Percentiles rank a stretch among this genome's conserved stretches.
phyloP scores from a whole-genome alignment of 2,113 vertebrate genomes.

The Syngnathus typhle region DNA sequence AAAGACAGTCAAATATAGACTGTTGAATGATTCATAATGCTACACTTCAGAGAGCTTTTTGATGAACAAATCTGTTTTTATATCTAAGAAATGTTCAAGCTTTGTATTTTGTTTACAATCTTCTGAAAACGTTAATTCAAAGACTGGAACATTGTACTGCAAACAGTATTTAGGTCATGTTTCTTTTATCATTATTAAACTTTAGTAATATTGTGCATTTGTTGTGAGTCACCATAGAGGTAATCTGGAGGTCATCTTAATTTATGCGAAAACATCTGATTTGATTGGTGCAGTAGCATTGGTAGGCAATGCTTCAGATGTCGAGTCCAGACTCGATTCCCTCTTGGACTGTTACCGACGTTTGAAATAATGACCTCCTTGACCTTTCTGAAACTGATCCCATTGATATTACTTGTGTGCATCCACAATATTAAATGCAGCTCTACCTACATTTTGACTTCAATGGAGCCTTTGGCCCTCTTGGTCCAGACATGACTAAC shows the following conservation, averaged over 20 bases:
- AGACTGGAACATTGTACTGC: slow-evolving; percentile 32
- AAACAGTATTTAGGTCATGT: slow-evolving; percentile 29
- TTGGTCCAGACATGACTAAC: not conserved
- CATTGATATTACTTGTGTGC: not conserved
- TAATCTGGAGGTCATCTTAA: slow-evolving; percentile 29
- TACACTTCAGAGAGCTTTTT: not conserved
- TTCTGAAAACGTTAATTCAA: slow-evolving; percentile 41
- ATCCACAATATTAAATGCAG: not conserved
- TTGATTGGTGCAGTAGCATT: not conserved
- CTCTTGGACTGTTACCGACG: not conserved
- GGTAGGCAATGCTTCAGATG: not conserved
- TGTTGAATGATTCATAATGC: slow-evolving; percentile 2
- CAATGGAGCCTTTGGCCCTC: not conserved
- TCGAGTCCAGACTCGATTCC: not conserved
- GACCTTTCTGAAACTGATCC: not conserved
- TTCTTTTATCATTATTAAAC: slow-evolving; percentile 20
- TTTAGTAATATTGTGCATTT: slow-evolving; percentile 18
- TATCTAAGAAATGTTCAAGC: slow-evolving; percentile 37
- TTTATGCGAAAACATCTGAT: not conserved
- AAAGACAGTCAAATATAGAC: not conserved
- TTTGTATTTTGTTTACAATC: slow-evolving; percentile 37
- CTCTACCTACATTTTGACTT: not conserved
- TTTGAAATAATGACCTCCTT: not conserved
- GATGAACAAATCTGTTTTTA: slow-evolving; percentile 18
- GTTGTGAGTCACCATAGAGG: slow-evolving; percentile 21